These are phyloP conservation scores for Lagocephalus sceleratus DNA, from an alignment of 2,797 vertebrate genomes.

Conservation along the genomic window DNA sequence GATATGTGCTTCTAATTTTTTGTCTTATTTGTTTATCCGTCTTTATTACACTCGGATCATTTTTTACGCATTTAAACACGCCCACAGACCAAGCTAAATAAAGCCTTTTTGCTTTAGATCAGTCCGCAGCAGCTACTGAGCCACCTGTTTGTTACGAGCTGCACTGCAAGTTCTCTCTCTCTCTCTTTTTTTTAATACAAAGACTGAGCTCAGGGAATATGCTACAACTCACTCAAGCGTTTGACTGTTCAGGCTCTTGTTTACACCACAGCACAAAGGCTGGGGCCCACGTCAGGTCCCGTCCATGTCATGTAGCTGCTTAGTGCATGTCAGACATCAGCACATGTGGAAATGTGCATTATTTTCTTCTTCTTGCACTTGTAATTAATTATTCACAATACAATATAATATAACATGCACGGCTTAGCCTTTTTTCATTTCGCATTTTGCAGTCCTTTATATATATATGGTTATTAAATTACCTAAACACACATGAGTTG, in stretches of 20 bases:
- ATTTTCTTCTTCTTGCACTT: conserved; percentile 8
- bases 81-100: conserved; percentile 2
- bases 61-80: conserved; percentile 10
- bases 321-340: conserved; percentile 38
- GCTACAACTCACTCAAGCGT: conserved; percentile 61
- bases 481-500: not conserved
- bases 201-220: conserved; percentile 38
- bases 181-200: conserved; percentile 13
- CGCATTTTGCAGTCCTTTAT: not conserved
- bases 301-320: conserved; percentile 23
- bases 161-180: conserved; percentile 35
- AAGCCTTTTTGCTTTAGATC: conserved; percentile 8
- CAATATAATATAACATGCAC: too few species aligned
- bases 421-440: too few species aligned
- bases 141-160: conserved; percentile 53
- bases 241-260: conserved; percentile 64
- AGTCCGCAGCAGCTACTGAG: conserved; percentile 31
- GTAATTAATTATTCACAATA: too few species aligned
- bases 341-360: conserved; percentile 36
- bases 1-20: not conserved
- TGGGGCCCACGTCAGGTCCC: conserved; percentile 53
- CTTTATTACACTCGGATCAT: not conserved
- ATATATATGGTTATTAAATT: not conserved
- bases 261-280: conserved; percentile 64
- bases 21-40: not conserved